Percentiles rank a stretch among this genome's conserved stretches.
These are phyloP conservation scores for Onychostruthus taczanowskii DNA, from an alignment of 2,113 vertebrate species.

Conservation along the genomic window DNA sequence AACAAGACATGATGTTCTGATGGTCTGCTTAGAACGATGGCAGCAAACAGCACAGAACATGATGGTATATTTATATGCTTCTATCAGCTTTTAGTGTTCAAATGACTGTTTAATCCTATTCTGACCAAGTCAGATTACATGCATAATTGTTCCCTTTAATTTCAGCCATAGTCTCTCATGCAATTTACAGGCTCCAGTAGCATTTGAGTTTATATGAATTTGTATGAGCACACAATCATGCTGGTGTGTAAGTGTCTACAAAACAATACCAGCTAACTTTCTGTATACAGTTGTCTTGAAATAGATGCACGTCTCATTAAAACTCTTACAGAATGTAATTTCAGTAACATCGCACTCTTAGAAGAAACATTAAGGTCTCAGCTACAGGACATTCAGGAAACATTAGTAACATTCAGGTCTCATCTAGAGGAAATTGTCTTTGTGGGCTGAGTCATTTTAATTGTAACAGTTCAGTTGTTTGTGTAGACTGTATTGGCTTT, in stretches of 20 bases:
- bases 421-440: not conserved
- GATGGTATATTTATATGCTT: not conserved
- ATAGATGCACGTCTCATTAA: not conserved
- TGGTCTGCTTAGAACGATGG: not conserved
- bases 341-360: not conserved
- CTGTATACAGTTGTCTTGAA: not conserved
- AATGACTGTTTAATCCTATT: not conserved
- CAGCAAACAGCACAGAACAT: not conserved
- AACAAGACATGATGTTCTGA: fast-evolving
- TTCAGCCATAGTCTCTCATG: not conserved
- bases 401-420: no score
- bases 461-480: not conserved
- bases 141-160: not conserved
- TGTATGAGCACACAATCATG: not conserved
- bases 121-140: not conserved
- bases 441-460: not conserved
- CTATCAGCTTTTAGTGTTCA: not conserved
- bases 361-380: not conserved
- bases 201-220: not conserved
- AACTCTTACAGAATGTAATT: not conserved
- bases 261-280: not conserved
- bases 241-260: not conserved
- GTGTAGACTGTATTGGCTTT: not conserved
- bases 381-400: not conserved
- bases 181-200: not conserved